phyloP scores from a whole-genome alignment of 1,140 invertebrate species.

The Bombus haemorrhoidalis region DNA sequence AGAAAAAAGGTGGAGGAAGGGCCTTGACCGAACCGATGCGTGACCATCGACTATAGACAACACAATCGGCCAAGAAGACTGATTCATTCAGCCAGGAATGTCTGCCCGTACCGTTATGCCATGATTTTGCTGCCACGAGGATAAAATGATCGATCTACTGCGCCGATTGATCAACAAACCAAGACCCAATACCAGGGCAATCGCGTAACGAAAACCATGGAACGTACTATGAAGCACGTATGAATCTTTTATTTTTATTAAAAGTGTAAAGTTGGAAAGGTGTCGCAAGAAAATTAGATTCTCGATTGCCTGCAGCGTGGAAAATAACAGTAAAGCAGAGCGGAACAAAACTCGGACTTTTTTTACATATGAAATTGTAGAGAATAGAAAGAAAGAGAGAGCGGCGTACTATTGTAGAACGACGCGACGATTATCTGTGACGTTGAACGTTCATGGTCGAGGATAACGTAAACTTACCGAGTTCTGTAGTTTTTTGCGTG shows the following conservation, averaged over 20 bases:
- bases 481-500: too few relatives aligned
- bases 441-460: too few relatives aligned
- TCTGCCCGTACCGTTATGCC: conserved; percentile 61
- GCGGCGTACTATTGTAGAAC: too few relatives aligned
- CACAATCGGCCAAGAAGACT: conserved; percentile 59
- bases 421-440: too few relatives aligned
- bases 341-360: conserved; percentile 15
- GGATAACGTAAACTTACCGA: too few relatives aligned
- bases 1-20: conserved; percentile 45
- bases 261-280: background rate
- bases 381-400: background rate
- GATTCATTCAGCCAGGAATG: conserved; percentile 72
- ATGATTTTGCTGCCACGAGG: conserved; percentile 26
- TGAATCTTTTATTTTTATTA: background rate
- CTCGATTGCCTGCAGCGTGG: background rate
- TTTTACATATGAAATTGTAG: background rate
- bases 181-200: background rate
- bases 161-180: conserved; percentile 17
- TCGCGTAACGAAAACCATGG: background rate
- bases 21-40: conserved; percentile 71
- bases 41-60: conserved; percentile 70
- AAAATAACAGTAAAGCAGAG: conserved; percentile 18
- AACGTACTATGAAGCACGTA: too few relatives aligned
- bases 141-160: conserved; percentile 7
- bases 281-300: conserved; percentile 15